A percentile compares a stretch with the other conserved stretches of the same genome.
Conservation (phyloP, 2,113 vertebrate species). For the Capreolus pygargus region DNA sequence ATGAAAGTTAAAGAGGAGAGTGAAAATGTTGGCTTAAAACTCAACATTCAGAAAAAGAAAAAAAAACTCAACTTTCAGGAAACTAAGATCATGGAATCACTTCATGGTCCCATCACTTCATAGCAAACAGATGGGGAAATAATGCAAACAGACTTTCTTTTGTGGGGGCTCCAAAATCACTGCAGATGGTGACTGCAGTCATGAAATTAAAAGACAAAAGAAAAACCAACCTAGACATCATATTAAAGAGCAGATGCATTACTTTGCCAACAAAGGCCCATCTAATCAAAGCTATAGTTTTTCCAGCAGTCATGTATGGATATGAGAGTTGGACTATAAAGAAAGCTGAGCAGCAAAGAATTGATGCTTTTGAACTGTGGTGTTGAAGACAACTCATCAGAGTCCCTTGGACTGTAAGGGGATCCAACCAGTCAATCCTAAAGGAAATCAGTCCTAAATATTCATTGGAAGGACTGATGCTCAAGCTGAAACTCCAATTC, state of each 20-base stretch:
- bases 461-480: neutral
- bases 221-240: neutral
- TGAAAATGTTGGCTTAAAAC: neutral
- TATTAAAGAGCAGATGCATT: neutral
- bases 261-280: neutral
- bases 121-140: neutral
- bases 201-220: neutral
- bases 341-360: neutral
- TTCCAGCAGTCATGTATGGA: neutral
- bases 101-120: neutral
- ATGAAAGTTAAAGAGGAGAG: neutral
- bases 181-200: neutral
- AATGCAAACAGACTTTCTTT: neutral
- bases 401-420: neutral
- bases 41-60: neutral
- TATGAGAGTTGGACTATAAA: neutral
- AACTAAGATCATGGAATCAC: neutral
- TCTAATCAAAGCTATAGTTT: neutral
- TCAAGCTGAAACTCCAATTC: neutral
- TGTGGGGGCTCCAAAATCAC: neutral
- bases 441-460: neutral
- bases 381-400: neutral
- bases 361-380: neutral
- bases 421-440: neutral
- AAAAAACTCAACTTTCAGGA: neutral